Conservation (phyloP, 2,888 invertebrate species). For the Drosophila pegasa region DNA sequence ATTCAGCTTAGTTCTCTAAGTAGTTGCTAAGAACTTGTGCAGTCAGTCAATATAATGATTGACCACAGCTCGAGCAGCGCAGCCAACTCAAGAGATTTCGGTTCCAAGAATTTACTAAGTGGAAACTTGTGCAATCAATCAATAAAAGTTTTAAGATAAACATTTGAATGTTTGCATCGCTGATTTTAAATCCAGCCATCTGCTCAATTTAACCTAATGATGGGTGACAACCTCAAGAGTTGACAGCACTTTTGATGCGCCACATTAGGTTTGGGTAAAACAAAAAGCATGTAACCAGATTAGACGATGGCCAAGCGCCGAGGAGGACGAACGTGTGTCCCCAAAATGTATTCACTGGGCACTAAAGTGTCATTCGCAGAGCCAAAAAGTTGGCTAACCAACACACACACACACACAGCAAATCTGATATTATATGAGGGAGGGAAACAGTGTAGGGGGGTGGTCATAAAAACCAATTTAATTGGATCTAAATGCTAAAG, state of each 20-base stretch:
- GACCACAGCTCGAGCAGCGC: background rate
- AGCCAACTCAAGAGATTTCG: background rate
- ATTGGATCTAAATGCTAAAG: slow-evolving; percentile 72
- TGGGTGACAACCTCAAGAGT: slow-evolving; percentile 46
- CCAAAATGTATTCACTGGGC: slow-evolving; percentile 25
- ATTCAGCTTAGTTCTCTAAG: background rate
- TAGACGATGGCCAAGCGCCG: slow-evolving; percentile 46
- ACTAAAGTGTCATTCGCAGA: slow-evolving; percentile 24
- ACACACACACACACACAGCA: slow-evolving; percentile 13
- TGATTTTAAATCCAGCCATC: slow-evolving; percentile 37
- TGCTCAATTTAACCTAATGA: slow-evolving; percentile 48
- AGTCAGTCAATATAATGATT: background rate
- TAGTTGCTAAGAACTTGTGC: background rate
- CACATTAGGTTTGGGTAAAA: slow-evolving; percentile 62
- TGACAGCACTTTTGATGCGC: slow-evolving; percentile 53
- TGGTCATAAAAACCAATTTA: slow-evolving; percentile 71
- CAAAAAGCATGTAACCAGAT: slow-evolving; percentile 58
- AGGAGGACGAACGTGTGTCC: background rate
- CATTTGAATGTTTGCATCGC: slow-evolving; percentile 33
- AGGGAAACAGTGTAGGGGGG: slow-evolving; percentile 1
- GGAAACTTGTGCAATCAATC: slow-evolving; percentile 27
- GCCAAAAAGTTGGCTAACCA: slow-evolving; percentile 17
- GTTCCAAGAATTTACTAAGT: background rate
- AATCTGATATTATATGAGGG: slow-evolving; percentile 15
- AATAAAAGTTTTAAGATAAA: slow-evolving; percentile 21